Evolutionary conservation across 2,888 invertebrate species (phyloP), one percentile per base, ranked within the genome.

Genomic region (Epirrhoe alternata): DNA sequence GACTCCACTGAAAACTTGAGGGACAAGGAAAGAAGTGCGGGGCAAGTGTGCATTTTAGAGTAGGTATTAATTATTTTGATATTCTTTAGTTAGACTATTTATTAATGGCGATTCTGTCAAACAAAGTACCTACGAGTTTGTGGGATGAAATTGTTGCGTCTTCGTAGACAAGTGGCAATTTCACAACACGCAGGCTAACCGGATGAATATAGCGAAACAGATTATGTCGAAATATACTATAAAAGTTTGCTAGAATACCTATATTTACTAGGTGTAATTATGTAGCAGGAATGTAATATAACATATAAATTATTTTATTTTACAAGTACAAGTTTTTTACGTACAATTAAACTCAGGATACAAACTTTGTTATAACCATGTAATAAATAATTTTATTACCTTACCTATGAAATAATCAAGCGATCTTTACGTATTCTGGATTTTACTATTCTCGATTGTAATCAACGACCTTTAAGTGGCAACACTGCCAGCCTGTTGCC

Each of bases 401-500:
- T 12, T 42, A 12, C 38, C 10, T 42, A 12, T 35, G 35, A 24
- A 24, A 24, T 42, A 42, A 42, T 42, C 38, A 12, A 12, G 38
- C 38, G 38, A 42, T 42, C 38, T 42, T 12, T 42, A 42, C 4
- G 38, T 42, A 42, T 42, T 42, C 35, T 12, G 5, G 38, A 24
- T 42, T 42, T 42, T 42, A 10, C 38, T 42, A 33, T 33, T 42
- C 38, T 4, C 38, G 38, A 42, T 42, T 42, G 24, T 42, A 42
- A 42, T 42, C 38, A 42, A 12, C 38, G 38, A 42, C 12, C 12
- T 6, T 52, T 52, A n/a, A n/a, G 52, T 52, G 30, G 52, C 52
- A 5, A 30, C 30, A 52, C 30, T 30, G 6, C 49, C 14, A n/a
- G n/a, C 6, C 10, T 50, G 16, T 17, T 24, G 12, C 51, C 12